A percentile compares a stretch with the other conserved stretches of the same genome.
phyloP scores from a whole-genome alignment of 2,888 invertebrate species.

The Thumatha senex region DNA sequence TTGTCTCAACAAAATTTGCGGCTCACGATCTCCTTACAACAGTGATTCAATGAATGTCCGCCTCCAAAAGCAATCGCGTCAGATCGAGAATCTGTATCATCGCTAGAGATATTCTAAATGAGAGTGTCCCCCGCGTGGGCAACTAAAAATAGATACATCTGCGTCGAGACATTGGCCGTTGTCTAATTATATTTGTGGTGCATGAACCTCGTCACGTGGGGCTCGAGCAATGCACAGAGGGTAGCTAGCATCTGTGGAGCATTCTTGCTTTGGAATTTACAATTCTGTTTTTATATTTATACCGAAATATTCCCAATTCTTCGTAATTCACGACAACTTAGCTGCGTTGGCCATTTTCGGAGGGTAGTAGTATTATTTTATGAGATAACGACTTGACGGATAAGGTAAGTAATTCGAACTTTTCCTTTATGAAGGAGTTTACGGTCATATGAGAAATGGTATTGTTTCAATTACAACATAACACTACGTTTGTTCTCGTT shows the following conservation, averaged over 20 bases:
- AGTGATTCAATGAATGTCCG: conserved; percentile 8
- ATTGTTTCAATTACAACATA: neutral
- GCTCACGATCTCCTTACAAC: too few species aligned
- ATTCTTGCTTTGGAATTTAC: conserved; percentile 4
- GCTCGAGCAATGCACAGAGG: conserved; percentile 15
- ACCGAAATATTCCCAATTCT: too few species aligned
- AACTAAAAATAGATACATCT: conserved; percentile 38
- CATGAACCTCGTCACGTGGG: conserved; percentile 44
- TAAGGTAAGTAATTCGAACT: neutral
- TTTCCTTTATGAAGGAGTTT: neutral
- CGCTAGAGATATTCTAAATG: conserved; percentile 34
- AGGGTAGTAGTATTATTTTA: neutral
- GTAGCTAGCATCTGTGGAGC: neutral
- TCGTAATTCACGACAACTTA: too few species aligned
- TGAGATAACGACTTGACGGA: too few species aligned
- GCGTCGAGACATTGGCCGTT: conserved; percentile 50
- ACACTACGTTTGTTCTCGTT: neutral
- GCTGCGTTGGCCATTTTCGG: too few species aligned
- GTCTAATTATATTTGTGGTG: conserved; percentile 44
- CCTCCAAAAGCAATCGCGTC: conserved; percentile 3
- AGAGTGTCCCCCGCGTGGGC: conserved; percentile 43
- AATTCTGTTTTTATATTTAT: neutral
- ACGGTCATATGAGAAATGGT: neutral
- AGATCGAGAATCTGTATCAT: conserved; percentile 15
- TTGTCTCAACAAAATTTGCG: neutral